phyloP scores from a whole-genome alignment of 2,113 vertebrate genomes.

The Serilophus lunatus region DNA sequence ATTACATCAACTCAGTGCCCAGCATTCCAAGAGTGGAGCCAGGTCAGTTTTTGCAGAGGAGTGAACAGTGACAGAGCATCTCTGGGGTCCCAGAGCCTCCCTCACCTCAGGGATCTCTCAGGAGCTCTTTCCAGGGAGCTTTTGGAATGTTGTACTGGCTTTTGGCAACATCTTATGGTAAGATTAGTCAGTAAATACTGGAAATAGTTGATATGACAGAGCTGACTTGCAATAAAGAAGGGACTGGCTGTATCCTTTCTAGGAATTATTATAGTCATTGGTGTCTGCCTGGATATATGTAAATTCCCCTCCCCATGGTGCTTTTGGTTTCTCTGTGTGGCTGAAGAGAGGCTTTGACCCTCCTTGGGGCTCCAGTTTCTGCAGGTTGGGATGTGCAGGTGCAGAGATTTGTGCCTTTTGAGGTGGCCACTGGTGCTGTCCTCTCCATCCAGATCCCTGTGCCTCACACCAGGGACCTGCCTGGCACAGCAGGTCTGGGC shows the following conservation, averaged over 20 bases:
- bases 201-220: neutral
- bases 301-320: neutral
- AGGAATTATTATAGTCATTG: neutral
- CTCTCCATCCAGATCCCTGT: neutral
- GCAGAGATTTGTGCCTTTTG: neutral
- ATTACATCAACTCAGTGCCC: neutral
- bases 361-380: neutral
- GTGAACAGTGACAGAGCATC: neutral
- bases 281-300: neutral
- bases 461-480: rapidly evolving
- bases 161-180: neutral
- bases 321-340: neutral
- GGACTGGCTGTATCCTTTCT: neutral
- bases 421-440: neutral
- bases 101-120: neutral
- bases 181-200: neutral
- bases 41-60: neutral
- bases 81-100: neutral
- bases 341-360: neutral
- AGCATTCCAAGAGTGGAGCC: neutral
- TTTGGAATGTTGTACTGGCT: neutral
- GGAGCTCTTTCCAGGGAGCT: neutral
- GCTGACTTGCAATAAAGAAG: neutral
- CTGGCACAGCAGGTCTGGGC: neutral
- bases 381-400: neutral